Evolutionary conservation across 2,113 vertebrate genomes (phyloP).

Genomic region (Diglossa brunneiventris): DNA sequence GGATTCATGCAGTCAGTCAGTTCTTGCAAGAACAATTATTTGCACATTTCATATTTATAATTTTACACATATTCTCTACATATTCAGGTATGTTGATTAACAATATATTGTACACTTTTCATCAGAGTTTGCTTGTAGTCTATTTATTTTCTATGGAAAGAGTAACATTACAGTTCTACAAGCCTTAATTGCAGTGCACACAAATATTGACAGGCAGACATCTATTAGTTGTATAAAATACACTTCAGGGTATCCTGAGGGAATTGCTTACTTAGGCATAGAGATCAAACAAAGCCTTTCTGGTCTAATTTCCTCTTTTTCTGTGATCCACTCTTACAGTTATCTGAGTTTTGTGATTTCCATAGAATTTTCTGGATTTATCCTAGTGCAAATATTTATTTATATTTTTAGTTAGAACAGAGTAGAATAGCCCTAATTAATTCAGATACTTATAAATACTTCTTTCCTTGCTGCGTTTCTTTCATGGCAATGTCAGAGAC

Average conservation of each 20-base stretch:
- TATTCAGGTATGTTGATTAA: neutral
- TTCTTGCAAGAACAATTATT: neutral
- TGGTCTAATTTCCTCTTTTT: neutral
- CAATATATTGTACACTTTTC: neutral
- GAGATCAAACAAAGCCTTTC: neutral
- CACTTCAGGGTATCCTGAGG: neutral
- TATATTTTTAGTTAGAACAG: neutral
- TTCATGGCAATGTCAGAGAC: neutral
- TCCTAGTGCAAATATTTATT: neutral
- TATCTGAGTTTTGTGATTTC: neutral
- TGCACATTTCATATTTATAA: neutral
- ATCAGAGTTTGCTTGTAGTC: neutral
- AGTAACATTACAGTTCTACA: neutral
- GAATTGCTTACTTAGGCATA: neutral
- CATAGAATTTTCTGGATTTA: neutral
- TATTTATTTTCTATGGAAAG: neutral
- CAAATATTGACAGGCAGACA: neutral
- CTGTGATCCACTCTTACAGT: neutral
- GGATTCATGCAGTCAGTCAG: neutral
- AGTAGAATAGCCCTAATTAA: neutral
- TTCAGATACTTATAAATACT: neutral
- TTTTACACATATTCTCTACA: neutral
- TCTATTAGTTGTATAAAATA: neutral
- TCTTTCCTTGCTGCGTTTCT: neutral
- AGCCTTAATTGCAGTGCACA: neutral